phyloP scores from a whole-genome alignment of 2,797 vertebrate species.

The Chelidonichthys spinosus region DNA sequence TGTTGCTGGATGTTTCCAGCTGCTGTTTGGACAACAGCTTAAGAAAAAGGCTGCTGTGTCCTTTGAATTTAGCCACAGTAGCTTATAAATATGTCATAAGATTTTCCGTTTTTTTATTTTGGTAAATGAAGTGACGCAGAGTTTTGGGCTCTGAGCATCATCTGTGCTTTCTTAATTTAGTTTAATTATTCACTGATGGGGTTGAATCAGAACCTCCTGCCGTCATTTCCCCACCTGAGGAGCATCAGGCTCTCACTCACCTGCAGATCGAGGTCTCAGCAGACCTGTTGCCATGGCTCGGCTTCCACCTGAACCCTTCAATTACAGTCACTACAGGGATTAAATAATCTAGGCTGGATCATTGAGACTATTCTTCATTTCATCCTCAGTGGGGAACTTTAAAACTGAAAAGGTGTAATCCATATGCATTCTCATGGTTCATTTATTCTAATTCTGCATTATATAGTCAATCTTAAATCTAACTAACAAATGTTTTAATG shows the following conservation, averaged over 20 bases:
- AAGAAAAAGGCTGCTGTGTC: background rate
- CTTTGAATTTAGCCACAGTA: constrained; percentile 12
- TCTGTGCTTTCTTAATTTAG: background rate
- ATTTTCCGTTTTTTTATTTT: background rate
- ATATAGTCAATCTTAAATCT: too few species aligned
- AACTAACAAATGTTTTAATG: too few species aligned
- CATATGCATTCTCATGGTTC: too few species aligned
- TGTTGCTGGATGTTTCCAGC: constrained; percentile 22
- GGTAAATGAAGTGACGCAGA: background rate
- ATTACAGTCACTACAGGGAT: constrained; percentile 38
- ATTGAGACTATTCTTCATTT: background rate
- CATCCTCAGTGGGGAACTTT: background rate
- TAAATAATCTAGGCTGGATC: constrained; percentile 40
- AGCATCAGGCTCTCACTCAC: constrained; percentile 55
- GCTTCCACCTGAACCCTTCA: too few species aligned
- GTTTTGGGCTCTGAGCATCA: background rate
- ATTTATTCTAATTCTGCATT: too few species aligned
- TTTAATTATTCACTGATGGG: too few species aligned
- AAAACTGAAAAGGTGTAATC: background rate
- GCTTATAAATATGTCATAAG: background rate
- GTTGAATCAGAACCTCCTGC: constrained; percentile 9
- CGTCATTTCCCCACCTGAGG: constrained; percentile 14
- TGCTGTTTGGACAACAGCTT: constrained; percentile 4
- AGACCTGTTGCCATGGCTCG: constrained; percentile 78
- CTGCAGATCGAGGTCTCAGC: constrained; percentile 57